Evolutionary conservation across 2,113 vertebrate species (phyloP).

Genomic region (Brachyhypopomus occidentalis): DNA sequence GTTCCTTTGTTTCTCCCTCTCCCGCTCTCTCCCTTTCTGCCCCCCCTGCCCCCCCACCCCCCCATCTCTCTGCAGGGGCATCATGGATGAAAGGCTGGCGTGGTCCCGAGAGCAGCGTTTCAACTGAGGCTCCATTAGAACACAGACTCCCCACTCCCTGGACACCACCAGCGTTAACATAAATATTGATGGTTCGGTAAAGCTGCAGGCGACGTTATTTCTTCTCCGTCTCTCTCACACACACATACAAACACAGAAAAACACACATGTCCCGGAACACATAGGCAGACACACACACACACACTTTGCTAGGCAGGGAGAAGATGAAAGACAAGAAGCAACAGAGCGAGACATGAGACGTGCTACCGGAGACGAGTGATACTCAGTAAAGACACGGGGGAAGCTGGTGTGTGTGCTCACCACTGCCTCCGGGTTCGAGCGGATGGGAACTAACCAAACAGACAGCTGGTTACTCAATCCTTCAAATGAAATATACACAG

Average conservation of each 20-base stretch:
- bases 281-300: conserved; percentile 25
- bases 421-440: no score
- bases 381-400: not conserved
- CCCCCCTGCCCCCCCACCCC: not conserved
- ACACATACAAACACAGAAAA: not conserved
- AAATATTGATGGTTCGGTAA: conserved; percentile 48
- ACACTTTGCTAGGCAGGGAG: not conserved
- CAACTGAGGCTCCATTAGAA: conserved; percentile 24
- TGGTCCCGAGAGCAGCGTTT: conserved; percentile 12
- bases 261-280: not conserved
- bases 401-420: not conserved
- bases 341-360: conserved; percentile 3
- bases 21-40: not conserved
- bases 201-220: conserved; percentile 31
- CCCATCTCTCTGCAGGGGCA: conserved; percentile 31
- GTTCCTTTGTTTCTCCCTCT: not conserved
- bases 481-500: not conserved
- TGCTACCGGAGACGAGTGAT: not conserved
- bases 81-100: conserved; percentile 25
- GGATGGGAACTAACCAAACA: no score
- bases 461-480: no score
- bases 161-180: conserved; percentile 25
- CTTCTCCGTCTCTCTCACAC: not conserved
- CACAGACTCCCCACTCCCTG: conserved; percentile 10
- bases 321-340: conserved; percentile 31